Base-by-base conservation (phyloP, 2,113 vertebrate species). In the Paedocypris sp. region DNA sequence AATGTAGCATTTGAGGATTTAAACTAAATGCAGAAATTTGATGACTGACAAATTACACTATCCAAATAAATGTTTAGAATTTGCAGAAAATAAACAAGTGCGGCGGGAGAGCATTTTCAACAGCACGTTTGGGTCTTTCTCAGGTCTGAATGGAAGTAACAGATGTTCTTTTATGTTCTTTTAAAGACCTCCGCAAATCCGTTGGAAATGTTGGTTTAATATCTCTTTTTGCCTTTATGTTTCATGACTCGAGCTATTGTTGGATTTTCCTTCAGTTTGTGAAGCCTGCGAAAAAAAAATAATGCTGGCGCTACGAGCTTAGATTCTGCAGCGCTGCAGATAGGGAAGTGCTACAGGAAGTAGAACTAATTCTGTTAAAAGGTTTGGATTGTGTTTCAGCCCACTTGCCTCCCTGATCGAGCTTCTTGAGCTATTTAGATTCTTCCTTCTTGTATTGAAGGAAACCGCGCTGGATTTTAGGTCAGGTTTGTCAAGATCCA, bases 281-380 rank as follows among this genome's bases (percentile, higher is more conserved):
- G 23, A 41, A 26, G 26, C 36, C 20, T 60, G 36, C 58, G n/a
- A n/a, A n/a, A n/a, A n/a, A n/a, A n/a, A n/a, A n/a, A n/a, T n/a
- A n/a, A 25, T 32, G 29, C 19, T 13, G 23, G 38, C 33, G 19
- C 16, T 56, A 16, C 47, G 28, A 56, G 31, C 23, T 28, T 71
- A 25, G 28, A 19, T 22, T 47, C n/a, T 60, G 57, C 31, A 38
- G 20, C 8, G 3, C 31, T 60, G 56, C 60, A 26, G 52, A 64
- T 49, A 66, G 36, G 8, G 32, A 13, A 43, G 25, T 25, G 38
- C 52, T 53, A 33, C 41, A 47, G 60, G 41, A 46, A 64, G 53
- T 46, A 51, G 6, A 50, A 67, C 26, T 64, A 64, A 69, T 64
- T 58, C 53, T 35, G 52, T 68, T 57, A 45, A 63, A 65, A 57